Conservation (phyloP, 2,797 vertebrate species). For the Kryptopterus vitreolus region DNA sequence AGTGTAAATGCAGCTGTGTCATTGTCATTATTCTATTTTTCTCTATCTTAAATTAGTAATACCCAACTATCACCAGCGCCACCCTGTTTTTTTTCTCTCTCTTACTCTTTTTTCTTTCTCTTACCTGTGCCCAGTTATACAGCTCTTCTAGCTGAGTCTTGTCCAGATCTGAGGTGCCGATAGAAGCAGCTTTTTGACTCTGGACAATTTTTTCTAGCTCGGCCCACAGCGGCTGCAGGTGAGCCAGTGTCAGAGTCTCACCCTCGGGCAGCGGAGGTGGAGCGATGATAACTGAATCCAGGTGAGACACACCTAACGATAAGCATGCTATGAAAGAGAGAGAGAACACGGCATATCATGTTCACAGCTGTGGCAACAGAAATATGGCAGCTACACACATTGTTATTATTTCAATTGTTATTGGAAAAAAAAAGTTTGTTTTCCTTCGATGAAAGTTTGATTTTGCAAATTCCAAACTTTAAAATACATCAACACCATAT, state of each 20-base stretch:
- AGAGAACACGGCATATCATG: not conserved
- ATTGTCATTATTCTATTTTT: too few relatives aligned
- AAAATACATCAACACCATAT: not conserved
- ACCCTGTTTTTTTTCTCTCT: not conserved
- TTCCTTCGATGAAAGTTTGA: too few relatives aligned
- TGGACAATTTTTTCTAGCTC: slow-evolving; percentile 88
- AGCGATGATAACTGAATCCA: slow-evolving; percentile 95
- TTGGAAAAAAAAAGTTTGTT: too few relatives aligned
- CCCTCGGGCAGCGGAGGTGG: slow-evolving; percentile 82
- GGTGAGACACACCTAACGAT: slow-evolving; percentile 86
- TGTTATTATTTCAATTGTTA: not conserved
- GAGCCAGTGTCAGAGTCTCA: slow-evolving; percentile 78
- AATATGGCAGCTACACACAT: not conserved
- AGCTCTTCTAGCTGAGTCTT: slow-evolving; percentile 92
- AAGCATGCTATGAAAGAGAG: slow-evolving; percentile 76
- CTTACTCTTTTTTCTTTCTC: slow-evolving; percentile 36
- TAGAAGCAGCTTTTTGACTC: slow-evolving; percentile 85
- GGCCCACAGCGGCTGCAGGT: slow-evolving; percentile 92
- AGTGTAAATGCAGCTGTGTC: too few relatives aligned
- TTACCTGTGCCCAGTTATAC: slow-evolving; percentile 94
- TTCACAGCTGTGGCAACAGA: not conserved
- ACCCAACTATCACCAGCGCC: too few relatives aligned
- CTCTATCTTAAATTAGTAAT: too few relatives aligned
- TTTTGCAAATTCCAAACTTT: too few relatives aligned
- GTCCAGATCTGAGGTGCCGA: slow-evolving; percentile 96